These are phyloP conservation scores for Chironomus tentans DNA, from an alignment of 2,888 invertebrate genomes.

Conservation along the genomic window DNA sequence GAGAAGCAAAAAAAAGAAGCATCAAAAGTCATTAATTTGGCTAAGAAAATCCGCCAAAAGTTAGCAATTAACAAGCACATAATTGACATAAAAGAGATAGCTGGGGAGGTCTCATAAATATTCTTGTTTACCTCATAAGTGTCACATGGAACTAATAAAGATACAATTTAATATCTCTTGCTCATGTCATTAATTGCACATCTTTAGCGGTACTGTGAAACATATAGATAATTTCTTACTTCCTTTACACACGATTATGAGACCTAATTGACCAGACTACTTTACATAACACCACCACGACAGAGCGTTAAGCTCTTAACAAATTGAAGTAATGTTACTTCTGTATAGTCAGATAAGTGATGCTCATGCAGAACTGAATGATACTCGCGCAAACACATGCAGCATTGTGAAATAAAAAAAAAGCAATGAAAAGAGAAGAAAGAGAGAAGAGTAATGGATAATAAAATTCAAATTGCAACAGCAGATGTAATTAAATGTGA, in stretches of 20 bases:
- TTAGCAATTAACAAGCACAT: background rate
- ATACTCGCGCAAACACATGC: background rate
- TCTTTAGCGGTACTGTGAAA: background rate
- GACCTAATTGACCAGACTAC: background rate
- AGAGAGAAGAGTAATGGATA: background rate
- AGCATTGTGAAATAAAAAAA: background rate
- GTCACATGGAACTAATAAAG: background rate
- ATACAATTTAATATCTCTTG: background rate
- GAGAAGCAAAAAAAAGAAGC: no score
- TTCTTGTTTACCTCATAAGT: background rate
- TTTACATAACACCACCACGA: background rate
- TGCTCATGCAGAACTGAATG: background rate
- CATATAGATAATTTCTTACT: background rate
- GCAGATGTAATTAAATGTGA: slow-evolving; percentile 16
- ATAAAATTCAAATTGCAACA: slow-evolving; percentile 13
- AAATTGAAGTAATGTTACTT: background rate
- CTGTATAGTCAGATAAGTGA: background rate
- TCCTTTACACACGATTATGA: background rate
- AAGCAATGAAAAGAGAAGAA: background rate
- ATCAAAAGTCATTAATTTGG: no score
- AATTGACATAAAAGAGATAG: background rate
- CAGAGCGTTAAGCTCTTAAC: background rate
- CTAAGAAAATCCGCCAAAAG: background rate
- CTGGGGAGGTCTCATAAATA: background rate
- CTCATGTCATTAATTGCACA: background rate